These are phyloP conservation scores for Corythoichthys intestinalis DNA, from an alignment of 2,113 vertebrate species.

Conservation along the genomic window DNA sequence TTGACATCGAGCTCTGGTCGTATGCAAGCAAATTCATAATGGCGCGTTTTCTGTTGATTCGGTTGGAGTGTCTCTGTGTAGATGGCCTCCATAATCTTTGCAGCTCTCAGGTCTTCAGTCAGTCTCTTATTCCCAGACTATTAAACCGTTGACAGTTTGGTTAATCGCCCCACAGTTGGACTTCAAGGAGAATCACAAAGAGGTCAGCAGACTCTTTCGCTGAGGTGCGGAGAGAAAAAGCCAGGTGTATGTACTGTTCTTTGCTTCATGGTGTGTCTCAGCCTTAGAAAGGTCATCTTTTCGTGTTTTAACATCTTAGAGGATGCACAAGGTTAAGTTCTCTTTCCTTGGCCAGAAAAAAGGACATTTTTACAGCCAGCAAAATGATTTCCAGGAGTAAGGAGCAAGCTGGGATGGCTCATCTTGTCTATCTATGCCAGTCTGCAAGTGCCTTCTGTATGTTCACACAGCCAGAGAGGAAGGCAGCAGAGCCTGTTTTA, in stretches of 20 bases:
- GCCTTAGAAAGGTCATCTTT: constrained; percentile 36
- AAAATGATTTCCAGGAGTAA: constrained; percentile 19
- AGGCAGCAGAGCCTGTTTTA: constrained; percentile 64
- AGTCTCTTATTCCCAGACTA: constrained; percentile 58
- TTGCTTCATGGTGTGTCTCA: constrained; percentile 16
- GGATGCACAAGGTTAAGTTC: neutral
- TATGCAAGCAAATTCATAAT: too few relatives aligned
- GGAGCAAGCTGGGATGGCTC: constrained; percentile 23
- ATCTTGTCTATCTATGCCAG: constrained; percentile 35
- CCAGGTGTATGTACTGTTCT: constrained; percentile 15
- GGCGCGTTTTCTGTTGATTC: too few relatives aligned
- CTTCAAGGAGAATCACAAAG: constrained; percentile 40
- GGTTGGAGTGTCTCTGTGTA: too few relatives aligned
- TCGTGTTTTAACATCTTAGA: constrained; percentile 23
- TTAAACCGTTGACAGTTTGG: constrained; percentile 64
- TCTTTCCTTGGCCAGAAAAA: constrained; percentile 65
- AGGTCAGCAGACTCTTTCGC: constrained; percentile 42
- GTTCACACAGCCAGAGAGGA: constrained; percentile 13
- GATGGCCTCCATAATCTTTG: constrained; percentile 27
- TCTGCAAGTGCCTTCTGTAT: constrained; percentile 21
- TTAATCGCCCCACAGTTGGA: constrained; percentile 60
- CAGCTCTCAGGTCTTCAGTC: constrained; percentile 48
- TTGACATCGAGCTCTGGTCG: too few relatives aligned
- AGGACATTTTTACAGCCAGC: constrained; percentile 79
- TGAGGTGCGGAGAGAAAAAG: constrained; percentile 40